A percentile compares a stretch with the other conserved stretches of the same genome.
These are phyloP conservation scores for Hirundo rustica DNA, from an alignment of 2,797 vertebrate species.

Conservation along the genomic window DNA sequence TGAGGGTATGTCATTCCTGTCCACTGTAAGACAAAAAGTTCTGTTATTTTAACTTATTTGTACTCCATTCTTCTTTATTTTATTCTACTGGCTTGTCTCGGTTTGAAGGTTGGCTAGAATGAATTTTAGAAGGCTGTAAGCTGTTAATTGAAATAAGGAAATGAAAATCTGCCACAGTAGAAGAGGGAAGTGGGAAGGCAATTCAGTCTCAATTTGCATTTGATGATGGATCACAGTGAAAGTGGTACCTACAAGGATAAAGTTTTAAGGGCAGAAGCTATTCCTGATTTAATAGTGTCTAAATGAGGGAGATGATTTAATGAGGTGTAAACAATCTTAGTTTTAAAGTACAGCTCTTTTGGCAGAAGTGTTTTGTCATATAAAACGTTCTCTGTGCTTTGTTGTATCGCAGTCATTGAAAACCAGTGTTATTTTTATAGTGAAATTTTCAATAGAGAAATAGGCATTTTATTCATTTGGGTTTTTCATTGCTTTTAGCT, in stretches of 20 bases:
- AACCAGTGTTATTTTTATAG: background rate
- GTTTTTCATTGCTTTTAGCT: conserved; percentile 66
- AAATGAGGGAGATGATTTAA: background rate
- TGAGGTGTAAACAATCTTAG: background rate
- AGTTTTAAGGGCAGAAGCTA: background rate
- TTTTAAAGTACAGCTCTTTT: background rate
- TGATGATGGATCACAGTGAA: background rate
- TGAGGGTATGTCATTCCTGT: conserved; percentile 80
- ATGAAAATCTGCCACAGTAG: background rate
- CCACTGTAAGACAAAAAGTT: background rate
- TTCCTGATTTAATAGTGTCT: background rate
- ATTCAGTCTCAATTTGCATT: background rate
- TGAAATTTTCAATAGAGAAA: background rate
- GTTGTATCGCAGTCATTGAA: background rate
- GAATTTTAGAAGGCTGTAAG: background rate
- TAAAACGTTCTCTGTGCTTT: background rate
- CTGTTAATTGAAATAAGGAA: background rate
- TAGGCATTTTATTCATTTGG: background rate
- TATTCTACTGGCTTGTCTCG: background rate
- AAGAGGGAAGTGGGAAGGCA: background rate
- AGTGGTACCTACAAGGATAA: background rate
- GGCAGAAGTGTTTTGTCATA: background rate
- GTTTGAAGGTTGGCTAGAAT: background rate
- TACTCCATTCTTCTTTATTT: background rate
- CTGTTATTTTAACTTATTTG: background rate